Base-by-base conservation (phyloP, 2,888 invertebrate genomes). In the Synergus itoensis region DNA sequence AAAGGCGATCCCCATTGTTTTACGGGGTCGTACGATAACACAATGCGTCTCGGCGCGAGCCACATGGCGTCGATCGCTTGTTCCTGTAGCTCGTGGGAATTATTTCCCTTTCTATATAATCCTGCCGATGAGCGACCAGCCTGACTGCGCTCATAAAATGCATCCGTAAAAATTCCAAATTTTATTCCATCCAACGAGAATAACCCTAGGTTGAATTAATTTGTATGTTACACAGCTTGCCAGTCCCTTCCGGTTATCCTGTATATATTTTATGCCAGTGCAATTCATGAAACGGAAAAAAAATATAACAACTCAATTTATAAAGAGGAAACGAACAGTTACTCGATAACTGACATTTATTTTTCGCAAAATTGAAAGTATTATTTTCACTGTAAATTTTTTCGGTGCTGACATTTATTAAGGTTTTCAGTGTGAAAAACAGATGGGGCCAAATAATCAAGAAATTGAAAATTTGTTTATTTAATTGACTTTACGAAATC, bases 1-100 rank as follows among this genome's bases (percentile, higher is more conserved):
- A 89, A 88, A 88, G 86, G 87, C 87, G 87, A 90, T 89, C 87
- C 86, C 87, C 83, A 89, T 90, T 90, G 90, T 90, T 90, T 90
- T 86, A 90, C 81, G 81, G 82, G 80, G 84, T 79, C 76, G 79
- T 73, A 79, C 81, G 80, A 80, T 80, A 79, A 82, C 82, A 88
- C 89, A 89, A 89, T 89, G 84, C 84, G 86, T 84, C 86, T 85
- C 88, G 85, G 84, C 83, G 85, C 86, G 84, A 85, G 87, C 89
- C 89, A 89, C 89, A 89, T 89, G 89, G 89, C 89, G 86, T 85
- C 83, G 81, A 84, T 77, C 76, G 40, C 57, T 53, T 60, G 69
- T 41, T 28, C 21, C 48, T 64, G 16, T 64, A 64, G 80, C 80
- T 82, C 85, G 84, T 85, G 85, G 84, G 86, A 84, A 85, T 84